Conservation (phyloP, 2,113 vertebrate genomes). For the Morone chrysops region DNA sequence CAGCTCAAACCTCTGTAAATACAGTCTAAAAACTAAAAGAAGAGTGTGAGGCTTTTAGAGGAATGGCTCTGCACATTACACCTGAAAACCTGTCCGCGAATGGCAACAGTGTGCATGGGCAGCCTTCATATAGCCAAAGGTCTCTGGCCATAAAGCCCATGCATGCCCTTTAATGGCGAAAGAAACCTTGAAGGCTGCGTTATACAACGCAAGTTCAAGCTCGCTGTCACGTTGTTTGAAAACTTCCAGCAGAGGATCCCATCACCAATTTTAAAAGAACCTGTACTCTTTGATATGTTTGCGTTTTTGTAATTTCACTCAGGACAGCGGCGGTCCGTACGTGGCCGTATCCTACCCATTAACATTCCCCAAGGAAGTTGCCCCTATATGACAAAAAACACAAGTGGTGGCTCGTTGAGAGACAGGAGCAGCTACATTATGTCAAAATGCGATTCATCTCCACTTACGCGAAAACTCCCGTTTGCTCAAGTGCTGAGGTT, state of each 20-base stretch:
- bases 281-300: conserved; percentile 19
- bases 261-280: neutral
- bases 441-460: conserved; percentile 77
- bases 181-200: conserved; percentile 60
- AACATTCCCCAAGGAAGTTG: conserved; percentile 53
- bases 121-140: conserved; percentile 69
- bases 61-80: neutral
- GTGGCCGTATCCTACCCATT: conserved; percentile 23
- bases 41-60: neutral
- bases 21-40: neutral
- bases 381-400: neutral
- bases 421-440: conserved; percentile 47
- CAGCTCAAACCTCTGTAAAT: conserved; percentile 26
- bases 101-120: conserved; percentile 18
- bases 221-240: conserved; percentile 26
- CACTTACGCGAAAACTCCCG: conserved; percentile 99
- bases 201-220: conserved; percentile 54
- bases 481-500: conserved; percentile 99
- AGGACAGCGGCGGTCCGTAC: conserved; percentile 48
- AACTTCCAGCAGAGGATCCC: conserved; percentile 45
- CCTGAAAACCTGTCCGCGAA: conserved; percentile 39
- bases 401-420: neutral
- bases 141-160: conserved; percentile 69
- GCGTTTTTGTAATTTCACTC: conserved; percentile 32
- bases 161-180: conserved; percentile 80